Conservation (phyloP, 2,113 vertebrate genomes). For the Etheostoma cragini region DNA sequence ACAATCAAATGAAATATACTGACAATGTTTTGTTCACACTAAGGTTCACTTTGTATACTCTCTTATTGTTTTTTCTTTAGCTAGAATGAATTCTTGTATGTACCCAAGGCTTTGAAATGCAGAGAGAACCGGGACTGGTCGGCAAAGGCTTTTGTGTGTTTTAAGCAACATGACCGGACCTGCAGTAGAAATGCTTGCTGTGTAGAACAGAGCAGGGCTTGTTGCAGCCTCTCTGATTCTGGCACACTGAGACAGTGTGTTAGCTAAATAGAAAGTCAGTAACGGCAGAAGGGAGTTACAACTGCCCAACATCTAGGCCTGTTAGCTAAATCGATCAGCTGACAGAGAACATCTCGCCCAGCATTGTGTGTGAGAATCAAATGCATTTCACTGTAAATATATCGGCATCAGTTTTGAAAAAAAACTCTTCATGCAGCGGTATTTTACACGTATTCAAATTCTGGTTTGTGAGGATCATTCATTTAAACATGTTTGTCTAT, state of each 20-base stretch:
- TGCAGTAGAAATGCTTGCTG: conserved; percentile 49
- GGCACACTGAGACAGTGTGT: conserved; percentile 60
- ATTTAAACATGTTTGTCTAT: not conserved
- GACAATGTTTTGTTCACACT: not conserved
- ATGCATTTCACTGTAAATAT: not conserved
- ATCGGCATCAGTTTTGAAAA: not conserved
- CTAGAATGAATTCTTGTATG: no score
- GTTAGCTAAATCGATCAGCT: not conserved
- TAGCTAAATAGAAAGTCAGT: conserved; percentile 38
- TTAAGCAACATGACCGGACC: conserved; percentile 62
- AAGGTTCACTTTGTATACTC: not conserved
- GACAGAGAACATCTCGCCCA: not conserved
- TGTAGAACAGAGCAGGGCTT: conserved; percentile 67
- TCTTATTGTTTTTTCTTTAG: not conserved
- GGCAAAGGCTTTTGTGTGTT: conserved; percentile 56
- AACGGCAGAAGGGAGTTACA: conserved; percentile 16
- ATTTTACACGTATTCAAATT: not conserved
- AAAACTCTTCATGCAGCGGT: not conserved
- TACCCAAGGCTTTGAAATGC: conserved; percentile 22
- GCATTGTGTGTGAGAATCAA: not conserved
- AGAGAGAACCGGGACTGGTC: conserved; percentile 35
- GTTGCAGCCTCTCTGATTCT: conserved; percentile 56
- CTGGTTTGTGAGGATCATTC: not conserved
- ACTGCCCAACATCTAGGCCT: not conserved
- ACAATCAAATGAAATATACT: not conserved